Evolutionary conservation across 2,888 invertebrate genomes (phyloP), one percentile per base, ranked within the genome.

Genomic region (Drosophila suboccidentalis): DNA sequence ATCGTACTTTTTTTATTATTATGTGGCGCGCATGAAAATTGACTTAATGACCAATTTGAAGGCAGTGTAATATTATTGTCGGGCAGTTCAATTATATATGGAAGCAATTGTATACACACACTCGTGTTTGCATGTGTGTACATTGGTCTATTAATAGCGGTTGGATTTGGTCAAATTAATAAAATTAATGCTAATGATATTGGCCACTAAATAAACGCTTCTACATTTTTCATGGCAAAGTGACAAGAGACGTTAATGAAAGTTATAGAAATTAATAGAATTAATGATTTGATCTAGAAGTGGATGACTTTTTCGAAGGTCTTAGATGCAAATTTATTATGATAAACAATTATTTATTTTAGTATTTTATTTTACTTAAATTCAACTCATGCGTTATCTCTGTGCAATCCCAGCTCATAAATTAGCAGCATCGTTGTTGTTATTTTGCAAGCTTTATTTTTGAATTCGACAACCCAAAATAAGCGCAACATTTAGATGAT

Each of bases 11-110:
- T 58, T 39, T 49, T 51, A 43, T 71, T 66, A 39, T 58, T 71
- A 55, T 65, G 60, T 51, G 64, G 53, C 15, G 53, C 64, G 54
- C 64, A 77, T 79, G 74, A 61, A 73, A 69, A 71, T 78, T 50
- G 46, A 61, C 60, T 80, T 78, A 85, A 85, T 78, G 80, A 79
- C 55, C 77, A 82, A 77, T 80, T 80, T 65, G 71, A 59, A 62
- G 53, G 75, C 51, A 51, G 36, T 63, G 54, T 55, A 67, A 71
- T 67, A 61, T 68, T 71, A 80, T 75, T 82, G 78, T 51, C 36
- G 50, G 60, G 41, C 63, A 36, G 29, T 19, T 46, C 49, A 66
- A 59, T 70, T 59, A 39, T 54, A 58, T 55, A 36, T 29, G 32
- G 6, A 17, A 55, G 36, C 39, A 59, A 34, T 64, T 47, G 50